A percentile compares a stretch with the other conserved stretches of the same genome.
Evolutionary conservation across 2,888 invertebrate genomes (phyloP).

Genomic region (Gibbula magus): DNA sequence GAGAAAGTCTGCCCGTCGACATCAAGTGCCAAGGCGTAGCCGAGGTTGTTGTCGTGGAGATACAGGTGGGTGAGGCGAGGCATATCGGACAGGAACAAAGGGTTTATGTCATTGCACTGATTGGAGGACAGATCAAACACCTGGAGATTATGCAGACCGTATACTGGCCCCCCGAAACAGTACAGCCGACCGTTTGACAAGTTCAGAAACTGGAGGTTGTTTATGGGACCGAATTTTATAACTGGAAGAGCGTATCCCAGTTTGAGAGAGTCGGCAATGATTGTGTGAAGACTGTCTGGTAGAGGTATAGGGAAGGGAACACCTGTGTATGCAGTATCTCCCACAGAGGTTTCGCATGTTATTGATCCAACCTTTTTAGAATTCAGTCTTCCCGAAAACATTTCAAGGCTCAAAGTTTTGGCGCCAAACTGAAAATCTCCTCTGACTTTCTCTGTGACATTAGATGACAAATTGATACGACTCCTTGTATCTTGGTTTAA

Average conservation of each 20-base stretch:
- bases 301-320: not conserved
- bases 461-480: not conserved
- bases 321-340: no score
- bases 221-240: not conserved
- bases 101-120: not conserved
- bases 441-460: not conserved
- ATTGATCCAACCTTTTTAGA: no score
- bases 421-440: not conserved
- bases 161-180: slow-evolving; percentile 6
- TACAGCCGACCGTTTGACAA: not conserved
- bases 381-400: no score
- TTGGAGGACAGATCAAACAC: slow-evolving; percentile 17
- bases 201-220: not conserved
- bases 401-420: no score
- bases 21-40: slow-evolving; percentile 5
- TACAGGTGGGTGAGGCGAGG: slow-evolving; percentile 22
- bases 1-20: not conserved
- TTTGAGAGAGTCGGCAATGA: not conserved
- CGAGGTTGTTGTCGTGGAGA: slow-evolving; percentile 21
- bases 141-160: slow-evolving; percentile 5
- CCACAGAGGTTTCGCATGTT: no score
- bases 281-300: not conserved
- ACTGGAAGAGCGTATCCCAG: not conserved
- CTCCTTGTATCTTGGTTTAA: no score
- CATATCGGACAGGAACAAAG: slow-evolving; percentile 20